Evolutionary conservation across 2,797 vertebrate genomes (phyloP).

Genomic region (Chiloscyllium punctatum): DNA sequence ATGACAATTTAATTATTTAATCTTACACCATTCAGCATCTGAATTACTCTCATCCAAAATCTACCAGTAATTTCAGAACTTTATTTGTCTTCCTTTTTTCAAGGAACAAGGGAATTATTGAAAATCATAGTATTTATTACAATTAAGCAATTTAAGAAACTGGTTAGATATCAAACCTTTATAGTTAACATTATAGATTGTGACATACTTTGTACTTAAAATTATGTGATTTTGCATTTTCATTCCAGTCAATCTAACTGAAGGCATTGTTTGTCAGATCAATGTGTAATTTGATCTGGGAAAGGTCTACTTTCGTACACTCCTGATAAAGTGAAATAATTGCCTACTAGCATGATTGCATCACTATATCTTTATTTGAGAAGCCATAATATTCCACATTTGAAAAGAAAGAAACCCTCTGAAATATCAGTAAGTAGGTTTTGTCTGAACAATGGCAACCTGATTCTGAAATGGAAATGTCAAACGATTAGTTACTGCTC

Average conservation of each 20-base stretch:
- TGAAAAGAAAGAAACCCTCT: not conserved
- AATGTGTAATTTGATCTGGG: constrained; percentile 17
- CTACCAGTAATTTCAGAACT: not conserved
- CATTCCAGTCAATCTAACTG: constrained; percentile 11
- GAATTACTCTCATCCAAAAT: not conserved
- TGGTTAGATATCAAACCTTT: constrained; percentile 5
- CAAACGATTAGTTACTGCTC: not conserved
- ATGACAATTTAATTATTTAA: constrained; percentile 5
- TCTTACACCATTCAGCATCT: not conserved
- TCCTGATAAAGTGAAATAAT: constrained; percentile 31
- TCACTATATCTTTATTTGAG: not conserved
- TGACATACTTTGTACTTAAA: constrained; percentile 9
- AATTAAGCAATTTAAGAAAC: constrained; percentile 34
- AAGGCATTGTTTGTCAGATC: not conserved
- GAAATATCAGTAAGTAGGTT: not conserved
- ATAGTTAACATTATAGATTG: constrained; percentile 12
- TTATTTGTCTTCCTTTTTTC: constrained; percentile 18
- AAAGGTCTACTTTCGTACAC: not conserved
- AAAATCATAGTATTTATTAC: constrained; percentile 20
- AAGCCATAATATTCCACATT: not conserved
- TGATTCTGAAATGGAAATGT: not conserved
- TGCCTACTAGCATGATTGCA: not conserved
- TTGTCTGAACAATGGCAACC: not conserved
- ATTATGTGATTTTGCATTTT: constrained; percentile 16
- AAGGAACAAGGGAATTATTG: constrained; percentile 14